Evolutionary conservation across 2,113 vertebrate genomes (phyloP).

Genomic region (Pygoscelis antarcticus): DNA sequence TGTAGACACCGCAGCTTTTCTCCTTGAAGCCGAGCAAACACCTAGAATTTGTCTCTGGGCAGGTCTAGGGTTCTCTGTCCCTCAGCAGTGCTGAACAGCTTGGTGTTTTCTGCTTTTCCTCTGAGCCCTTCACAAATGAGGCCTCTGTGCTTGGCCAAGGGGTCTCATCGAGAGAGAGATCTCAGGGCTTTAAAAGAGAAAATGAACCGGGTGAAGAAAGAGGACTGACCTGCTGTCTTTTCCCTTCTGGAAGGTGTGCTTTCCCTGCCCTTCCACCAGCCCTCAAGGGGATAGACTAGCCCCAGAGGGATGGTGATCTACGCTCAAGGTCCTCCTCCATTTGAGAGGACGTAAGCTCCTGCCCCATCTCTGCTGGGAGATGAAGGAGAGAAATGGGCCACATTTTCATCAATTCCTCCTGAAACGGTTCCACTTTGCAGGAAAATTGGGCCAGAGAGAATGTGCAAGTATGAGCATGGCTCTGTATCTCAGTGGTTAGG

Average conservation of each 20-base stretch:
- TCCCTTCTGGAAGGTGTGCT: background rate
- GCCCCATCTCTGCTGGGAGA: background rate
- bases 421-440: background rate
- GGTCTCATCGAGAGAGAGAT: background rate
- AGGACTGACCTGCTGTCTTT: background rate
- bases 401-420: background rate
- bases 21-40: background rate
- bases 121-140: background rate
- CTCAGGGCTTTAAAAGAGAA: background rate
- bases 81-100: background rate
- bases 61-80: background rate
- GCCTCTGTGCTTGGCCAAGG: background rate
- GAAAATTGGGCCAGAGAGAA: background rate
- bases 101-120: background rate
- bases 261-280: background rate
- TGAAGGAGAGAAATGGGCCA: background rate
- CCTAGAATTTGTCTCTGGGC: background rate
- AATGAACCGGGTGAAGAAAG: background rate
- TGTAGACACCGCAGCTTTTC: background rate
- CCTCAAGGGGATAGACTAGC: background rate
- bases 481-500: background rate
- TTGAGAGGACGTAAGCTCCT: background rate
- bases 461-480: accelerated
- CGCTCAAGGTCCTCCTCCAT: background rate
- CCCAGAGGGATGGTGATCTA: background rate